These are phyloP conservation scores for Spisula solida DNA, from an alignment of 2,888 invertebrate species.

Conservation along the genomic window DNA sequence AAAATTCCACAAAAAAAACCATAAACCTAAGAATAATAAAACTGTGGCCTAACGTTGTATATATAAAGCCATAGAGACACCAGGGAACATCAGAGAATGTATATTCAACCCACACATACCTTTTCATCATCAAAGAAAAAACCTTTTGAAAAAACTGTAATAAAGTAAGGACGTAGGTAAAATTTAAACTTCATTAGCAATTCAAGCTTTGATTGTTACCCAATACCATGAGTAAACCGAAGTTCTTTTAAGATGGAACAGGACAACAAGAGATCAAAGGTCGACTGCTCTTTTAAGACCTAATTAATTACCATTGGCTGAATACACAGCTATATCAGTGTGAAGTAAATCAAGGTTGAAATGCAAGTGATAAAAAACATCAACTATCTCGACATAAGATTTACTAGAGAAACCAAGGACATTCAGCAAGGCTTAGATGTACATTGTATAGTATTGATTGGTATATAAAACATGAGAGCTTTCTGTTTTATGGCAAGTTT, in stretches of 20 bases:
- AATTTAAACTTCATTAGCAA: conserved; percentile 12
- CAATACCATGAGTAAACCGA: neutral
- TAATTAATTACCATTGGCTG: conserved; percentile 18
- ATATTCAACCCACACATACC: conserved; percentile 6
- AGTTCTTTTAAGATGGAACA: neutral
- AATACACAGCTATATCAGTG: neutral
- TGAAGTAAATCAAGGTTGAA: neutral
- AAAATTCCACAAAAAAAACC: too few relatives aligned
- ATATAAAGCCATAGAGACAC: neutral
- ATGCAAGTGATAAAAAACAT: neutral
- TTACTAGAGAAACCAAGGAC: too few relatives aligned
- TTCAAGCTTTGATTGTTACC: neutral
- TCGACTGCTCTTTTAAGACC: neutral
- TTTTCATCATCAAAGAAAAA: conserved; percentile 24
- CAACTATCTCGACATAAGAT: neutral
- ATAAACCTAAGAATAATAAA: neutral
- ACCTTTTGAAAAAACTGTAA: neutral
- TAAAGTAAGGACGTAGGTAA: neutral
- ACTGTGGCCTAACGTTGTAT: neutral
- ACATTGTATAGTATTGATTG: too few relatives aligned
- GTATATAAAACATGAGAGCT: neutral
- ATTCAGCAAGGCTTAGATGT: too few relatives aligned
- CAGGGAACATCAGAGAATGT: neutral
- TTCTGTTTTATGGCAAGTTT: neutral
- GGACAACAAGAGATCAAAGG: conserved; percentile 24